Evolutionary conservation across 1,140 invertebrate species (phyloP).

Genomic region (Panulirus ornatus): DNA sequence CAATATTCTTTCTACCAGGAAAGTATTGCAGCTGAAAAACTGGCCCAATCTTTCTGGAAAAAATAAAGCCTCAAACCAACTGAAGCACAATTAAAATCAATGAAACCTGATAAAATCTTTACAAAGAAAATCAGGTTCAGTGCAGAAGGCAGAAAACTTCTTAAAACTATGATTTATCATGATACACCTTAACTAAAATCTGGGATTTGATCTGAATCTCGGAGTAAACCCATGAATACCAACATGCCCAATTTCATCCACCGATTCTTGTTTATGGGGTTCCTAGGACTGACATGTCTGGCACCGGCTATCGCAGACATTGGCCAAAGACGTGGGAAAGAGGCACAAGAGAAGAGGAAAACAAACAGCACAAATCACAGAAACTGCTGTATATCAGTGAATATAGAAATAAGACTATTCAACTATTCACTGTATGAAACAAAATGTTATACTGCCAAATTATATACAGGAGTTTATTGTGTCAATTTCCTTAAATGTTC

Average conservation of each 20-base stretch:
- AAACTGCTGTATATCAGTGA: slow-evolving; percentile 21
- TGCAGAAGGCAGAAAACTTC: no score
- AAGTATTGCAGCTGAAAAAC: no score
- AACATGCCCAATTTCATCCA: background rate
- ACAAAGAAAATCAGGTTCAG: no score
- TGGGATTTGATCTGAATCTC: background rate
- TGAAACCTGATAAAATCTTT: no score
- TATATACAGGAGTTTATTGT: slow-evolving; percentile 40
- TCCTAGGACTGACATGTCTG: slow-evolving; percentile 15
- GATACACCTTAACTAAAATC: no score
- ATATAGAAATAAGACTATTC: slow-evolving; percentile 39
- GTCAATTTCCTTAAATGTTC: slow-evolving; percentile 25
- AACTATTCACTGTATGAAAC: slow-evolving; percentile 44
- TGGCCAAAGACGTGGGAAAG: slow-evolving; percentile 29
- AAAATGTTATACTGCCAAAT: slow-evolving; percentile 43
- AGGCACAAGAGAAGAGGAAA: slow-evolving; percentile 7
- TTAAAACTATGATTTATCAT: no score
- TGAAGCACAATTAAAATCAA: no score
- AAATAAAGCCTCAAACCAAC: no score
- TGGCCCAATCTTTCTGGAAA: no score
- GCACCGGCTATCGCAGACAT: slow-evolving; percentile 10
- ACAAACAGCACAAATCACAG: slow-evolving; percentile 8
- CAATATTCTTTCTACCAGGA: no score
- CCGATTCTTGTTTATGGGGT: background rate
- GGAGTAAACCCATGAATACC: background rate